phyloP scores from a whole-genome alignment of 2,113 vertebrate genomes.

The Lota lota region DNA sequence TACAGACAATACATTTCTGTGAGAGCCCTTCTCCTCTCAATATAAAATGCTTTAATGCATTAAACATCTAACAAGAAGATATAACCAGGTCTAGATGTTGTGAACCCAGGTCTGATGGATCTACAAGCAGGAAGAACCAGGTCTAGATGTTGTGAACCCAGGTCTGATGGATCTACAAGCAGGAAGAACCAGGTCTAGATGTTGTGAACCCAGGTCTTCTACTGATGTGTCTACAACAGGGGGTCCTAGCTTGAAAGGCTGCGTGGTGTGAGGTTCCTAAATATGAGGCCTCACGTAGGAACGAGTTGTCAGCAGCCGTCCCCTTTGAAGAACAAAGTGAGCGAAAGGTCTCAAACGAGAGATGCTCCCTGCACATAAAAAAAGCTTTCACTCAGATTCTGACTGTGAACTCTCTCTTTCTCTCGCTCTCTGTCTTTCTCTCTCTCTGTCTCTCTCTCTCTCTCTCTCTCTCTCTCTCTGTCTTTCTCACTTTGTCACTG shows the following conservation, averaged over 20 bases:
- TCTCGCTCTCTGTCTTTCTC: background rate
- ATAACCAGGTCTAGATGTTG: too few species aligned
- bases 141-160: conserved; percentile 6
- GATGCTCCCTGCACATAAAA: conserved; percentile 20
- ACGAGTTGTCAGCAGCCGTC: conserved; percentile 22
- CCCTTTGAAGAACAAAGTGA: conserved; percentile 49
- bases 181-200: background rate
- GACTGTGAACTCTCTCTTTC: background rate
- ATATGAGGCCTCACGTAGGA: conserved; percentile 33
- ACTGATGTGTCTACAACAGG: conserved; percentile 16
- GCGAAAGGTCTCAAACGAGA: conserved; percentile 29
- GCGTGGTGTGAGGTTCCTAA: conserved; percentile 12
- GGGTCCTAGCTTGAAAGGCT: conserved; percentile 35
- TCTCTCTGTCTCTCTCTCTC: background rate
- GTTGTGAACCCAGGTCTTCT: conserved; percentile 24
- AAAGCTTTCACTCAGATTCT: background rate
- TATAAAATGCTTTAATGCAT: too few species aligned
- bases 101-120: conserved; percentile 23
- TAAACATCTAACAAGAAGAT: too few species aligned
- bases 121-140: background rate
- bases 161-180: conserved; percentile 19
- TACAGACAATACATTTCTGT: too few species aligned
- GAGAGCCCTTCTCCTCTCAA: too few species aligned
- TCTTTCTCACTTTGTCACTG: too few species aligned
- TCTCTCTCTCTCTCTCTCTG: background rate